Evolutionary conservation across 2,797 vertebrate species (phyloP), one percentile per base, ranked within the genome.

Genomic region (Oryzias sinensis): DNA sequence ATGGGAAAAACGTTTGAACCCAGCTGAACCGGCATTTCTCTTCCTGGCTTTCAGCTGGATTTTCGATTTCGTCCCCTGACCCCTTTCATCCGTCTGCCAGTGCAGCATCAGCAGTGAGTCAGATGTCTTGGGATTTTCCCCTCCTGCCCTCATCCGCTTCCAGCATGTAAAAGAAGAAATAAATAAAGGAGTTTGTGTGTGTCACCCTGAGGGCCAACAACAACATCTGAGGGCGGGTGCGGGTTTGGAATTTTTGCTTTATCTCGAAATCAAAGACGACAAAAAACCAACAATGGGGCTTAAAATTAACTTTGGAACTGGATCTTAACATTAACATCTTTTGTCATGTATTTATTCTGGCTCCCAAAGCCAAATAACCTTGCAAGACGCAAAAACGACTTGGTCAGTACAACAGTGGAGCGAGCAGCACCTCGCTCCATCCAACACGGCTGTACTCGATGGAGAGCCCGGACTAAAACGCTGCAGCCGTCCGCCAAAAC

Each of bases 101-200:
- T 81, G 83, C 87, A 70, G 69, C 74, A 79, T 89, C 87, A 89
- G 85, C 85, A 81, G 1, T 65, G 64, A 61, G 29, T 6, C 15
- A 2, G 20, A 59, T 66, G 42, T 61, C 77, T 66, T 68, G 81
- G 87, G 87, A 85, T 80, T 88, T 87, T 70, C 82, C 74, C 79
- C 69, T 75, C 73, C 62, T 58, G 43, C 68, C 68, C 65, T 51
- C 18, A 73, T 68, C 64, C 62, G 9, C 33, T 70, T 75, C 80
- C 80, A 57, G 43, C 67, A 75, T 66, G 53, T 56, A 49, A 76
- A 49, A 40, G 33, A 5, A 43, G 3, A 15, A 25, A 9, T 16
- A 25, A 11, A 41, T 57, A 22, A 40, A 43, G 5, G 17, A 63
- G 29, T 16, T 48, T 33, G 60, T 51, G 54, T 42, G 44, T 4